phyloP scores from a whole-genome alignment of 2,113 vertebrate species.

The Neotoma lepida region DNA sequence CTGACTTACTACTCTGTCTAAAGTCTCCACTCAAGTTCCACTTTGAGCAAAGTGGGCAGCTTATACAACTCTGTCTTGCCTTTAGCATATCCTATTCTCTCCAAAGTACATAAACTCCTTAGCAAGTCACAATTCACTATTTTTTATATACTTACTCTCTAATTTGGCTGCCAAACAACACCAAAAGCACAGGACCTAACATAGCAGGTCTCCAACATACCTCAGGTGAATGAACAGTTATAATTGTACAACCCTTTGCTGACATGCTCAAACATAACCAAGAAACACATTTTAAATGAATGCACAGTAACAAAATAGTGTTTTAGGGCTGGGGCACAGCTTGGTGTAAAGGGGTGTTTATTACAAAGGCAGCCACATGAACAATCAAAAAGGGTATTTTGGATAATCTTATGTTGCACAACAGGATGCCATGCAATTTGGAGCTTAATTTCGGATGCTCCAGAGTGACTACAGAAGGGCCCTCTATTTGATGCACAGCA shows the following conservation, averaged over 20 bases:
- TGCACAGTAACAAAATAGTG: background rate
- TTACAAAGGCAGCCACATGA: background rate
- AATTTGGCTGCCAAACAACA: background rate
- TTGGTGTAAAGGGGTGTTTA: background rate
- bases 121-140: background rate
- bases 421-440: background rate
- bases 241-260: background rate
- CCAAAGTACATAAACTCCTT: background rate
- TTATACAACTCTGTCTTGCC: background rate
- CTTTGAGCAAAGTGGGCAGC: background rate
- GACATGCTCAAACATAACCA: background rate
- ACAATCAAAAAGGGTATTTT: background rate
- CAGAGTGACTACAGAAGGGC: background rate
- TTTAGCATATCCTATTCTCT: background rate
- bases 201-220: background rate
- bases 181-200: background rate
- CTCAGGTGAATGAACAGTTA: background rate
- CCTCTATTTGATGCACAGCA: background rate
- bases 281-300: conserved; percentile 2
- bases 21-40: background rate
- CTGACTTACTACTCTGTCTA: background rate
- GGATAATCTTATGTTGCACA: background rate
- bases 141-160: background rate
- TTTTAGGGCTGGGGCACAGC: background rate
- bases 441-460: background rate